Evolutionary conservation across 2,888 invertebrate genomes (phyloP), one percentile per base, ranked within the genome.

Genomic region (Clepsis dumicolana): DNA sequence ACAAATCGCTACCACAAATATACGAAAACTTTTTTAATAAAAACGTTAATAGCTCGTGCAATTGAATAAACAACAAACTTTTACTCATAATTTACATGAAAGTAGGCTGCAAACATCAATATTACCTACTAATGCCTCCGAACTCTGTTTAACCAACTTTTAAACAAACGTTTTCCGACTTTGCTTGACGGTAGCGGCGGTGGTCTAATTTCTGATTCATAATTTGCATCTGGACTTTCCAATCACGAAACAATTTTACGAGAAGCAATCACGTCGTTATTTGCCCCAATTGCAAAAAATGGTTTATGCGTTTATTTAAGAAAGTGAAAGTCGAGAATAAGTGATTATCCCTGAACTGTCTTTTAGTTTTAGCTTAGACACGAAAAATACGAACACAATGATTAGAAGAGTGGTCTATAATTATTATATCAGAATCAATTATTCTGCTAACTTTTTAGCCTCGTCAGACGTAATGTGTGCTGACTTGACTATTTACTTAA

Each of bases 11-110:
- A 61, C 59, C 72, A 65, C 57, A 66, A 71, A 73, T 74, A 76
- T 54, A 72, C 61, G 64, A 65, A 67, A 75, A 77, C 71, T 77
- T 77, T 79, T 75, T 77, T 75, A 73, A 77, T 75, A 77, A 72
- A 77, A 54, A 70, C 63, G 65, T 70, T 59, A 76, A 71, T 71
- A 65, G 52, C 62, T 69, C 63, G 56, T 70, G 68, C 52, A 71
- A 74, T 68, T 67, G 73, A 66, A 70, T 71, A 75, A 75, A 71
- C 53, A 65, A 64, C 71, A 70, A 73, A 63, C 54, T 64, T 57
- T 27, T 63, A 48, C 56, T 71, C 66, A 56, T 73, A 70, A 77
- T 72, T 77, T 69, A 71, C 53, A 50, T 60, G 62, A 70, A 75
- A 75, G 73, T 73, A 73, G 71, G 72, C 68, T 56, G 70, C 71